Percentiles rank a stretch among this genome's conserved stretches.
These are phyloP conservation scores for Fulica atra DNA, from an alignment of 2,113 vertebrate genomes.

Conservation along the genomic window DNA sequence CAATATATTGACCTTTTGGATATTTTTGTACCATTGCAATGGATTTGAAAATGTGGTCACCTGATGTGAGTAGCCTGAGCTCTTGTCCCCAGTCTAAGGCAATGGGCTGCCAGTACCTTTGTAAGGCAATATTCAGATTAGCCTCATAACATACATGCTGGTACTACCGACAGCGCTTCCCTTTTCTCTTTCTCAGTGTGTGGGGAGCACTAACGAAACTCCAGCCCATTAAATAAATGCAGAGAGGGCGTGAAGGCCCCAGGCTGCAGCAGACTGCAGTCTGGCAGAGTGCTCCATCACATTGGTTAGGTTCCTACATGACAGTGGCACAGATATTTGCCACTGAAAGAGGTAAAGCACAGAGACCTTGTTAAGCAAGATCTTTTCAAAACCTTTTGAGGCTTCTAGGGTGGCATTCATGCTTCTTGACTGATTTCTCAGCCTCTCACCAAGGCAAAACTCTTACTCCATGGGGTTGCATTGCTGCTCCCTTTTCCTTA, in stretches of 20 bases:
- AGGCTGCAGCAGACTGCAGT: neutral
- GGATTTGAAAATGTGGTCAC: constrained; percentile 26
- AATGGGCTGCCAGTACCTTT: neutral
- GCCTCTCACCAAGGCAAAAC: neutral
- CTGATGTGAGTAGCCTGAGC: neutral
- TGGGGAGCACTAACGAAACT: neutral
- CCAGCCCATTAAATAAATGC: neutral
- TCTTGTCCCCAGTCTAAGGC: neutral
- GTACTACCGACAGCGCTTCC: neutral
- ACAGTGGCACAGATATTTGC: neutral
- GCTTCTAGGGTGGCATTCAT: neutral
- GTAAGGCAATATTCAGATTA: neutral
- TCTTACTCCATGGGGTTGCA: neutral
- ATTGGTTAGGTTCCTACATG: neutral
- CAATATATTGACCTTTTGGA: constrained; percentile 68
- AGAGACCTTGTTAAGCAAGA: neutral
- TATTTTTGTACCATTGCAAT: constrained; percentile 1
- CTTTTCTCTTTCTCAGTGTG: neutral
- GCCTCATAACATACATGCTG: neutral
- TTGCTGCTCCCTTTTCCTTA: neutral
- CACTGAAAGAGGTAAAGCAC: neutral
- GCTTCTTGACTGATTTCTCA: neutral
- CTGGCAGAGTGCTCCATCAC: neutral
- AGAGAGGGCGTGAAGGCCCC: neutral
- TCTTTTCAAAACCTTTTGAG: neutral